Base-by-base conservation (phyloP, 2,113 vertebrate species). In the Lipophrys pholis region DNA sequence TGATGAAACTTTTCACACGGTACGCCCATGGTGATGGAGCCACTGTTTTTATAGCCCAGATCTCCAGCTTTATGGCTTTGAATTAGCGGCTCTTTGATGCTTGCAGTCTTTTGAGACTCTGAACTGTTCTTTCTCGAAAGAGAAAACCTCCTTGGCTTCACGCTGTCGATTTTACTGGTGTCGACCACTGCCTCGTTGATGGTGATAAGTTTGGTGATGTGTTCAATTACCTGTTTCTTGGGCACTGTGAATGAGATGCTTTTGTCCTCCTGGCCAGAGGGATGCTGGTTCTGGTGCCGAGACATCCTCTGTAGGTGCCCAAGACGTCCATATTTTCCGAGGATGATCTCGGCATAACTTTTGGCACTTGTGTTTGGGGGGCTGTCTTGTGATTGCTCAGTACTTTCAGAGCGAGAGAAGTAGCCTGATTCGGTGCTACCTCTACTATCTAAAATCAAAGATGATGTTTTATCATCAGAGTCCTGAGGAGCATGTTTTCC, bases 141-240 rank as follows among this genome's bases (percentile, higher is more conserved):
- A 0, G 97, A 98, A 79, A 97, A 99, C 86, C 97, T 94, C 73
- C 97, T 93, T 45, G 97, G 97, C 84, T 99, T 99, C 52, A 99
- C 97, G 0, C 97, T 98, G 85, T 99, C 97, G 6, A 99, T 97
- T 84, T 97, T 97, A 66, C 97, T 98, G 70, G 97, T 99, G 89
- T 99, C 97, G 62, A 99, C 96, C 63, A 99, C 96, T 0, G 97
- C 97, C 90, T 99, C 97, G 0, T 99, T 99, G 90, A 97, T 98
- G 21, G 97, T 98, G 72, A 99, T 99, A 71, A 99, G 96, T 85
- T 99, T 99, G 51, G 97, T 99, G 89, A 99, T 99, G 89, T 99
- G 97, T 83, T 99, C 97, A 1, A 99, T 98, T 68, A 99, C 96
- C 89, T 98, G 96, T 1, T 96, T 97, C 84, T 97, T 95, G 73